Evolutionary conservation across 37 sponge, comb jelly and placozoan species (phyloP), one percentile per base, ranked within the genome.

Genomic region (Diacarnus erythraeanus): DNA sequence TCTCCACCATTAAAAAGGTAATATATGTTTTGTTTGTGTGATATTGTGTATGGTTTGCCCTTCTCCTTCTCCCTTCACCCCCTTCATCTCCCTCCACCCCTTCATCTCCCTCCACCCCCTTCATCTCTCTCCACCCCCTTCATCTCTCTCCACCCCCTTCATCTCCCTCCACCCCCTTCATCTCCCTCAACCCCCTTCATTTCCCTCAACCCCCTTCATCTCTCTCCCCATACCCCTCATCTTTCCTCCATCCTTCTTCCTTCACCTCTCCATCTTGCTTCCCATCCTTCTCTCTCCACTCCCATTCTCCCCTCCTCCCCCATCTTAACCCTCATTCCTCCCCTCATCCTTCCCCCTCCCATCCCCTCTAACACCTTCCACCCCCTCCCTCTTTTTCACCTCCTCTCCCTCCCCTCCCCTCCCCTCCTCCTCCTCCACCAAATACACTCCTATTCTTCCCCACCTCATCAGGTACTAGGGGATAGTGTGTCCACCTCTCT

Each of bases 1-100:
- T 92, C 39, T 74, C 85, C 51, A 80, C 77, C 66, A 70, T 92
- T 59, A 92, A 88, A 58, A 92, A 80, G 86, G 92, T 92, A 56
- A 15, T n/a, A n/a, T n/a, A n/a, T n/a, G n/a, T n/a, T n/a, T n/a
- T n/a, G n/a, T n/a, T n/a, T n/a, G n/a, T n/a, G n/a, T n/a, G n/a
- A n/a, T n/a, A n/a, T n/a, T n/a, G n/a, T n/a, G n/a, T n/a, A n/a
- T n/a, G n/a, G n/a, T n/a, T n/a, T n/a, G n/a, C n/a, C n/a, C n/a
- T n/a, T n/a, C n/a, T n/a, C n/a, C n/a, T n/a, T n/a, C n/a, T n/a
- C n/a, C n/a, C n/a, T n/a, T n/a, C n/a, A n/a, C n/a, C n/a, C n/a
- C n/a, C n/a, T n/a, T n/a, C n/a, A n/a, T n/a, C n/a, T n/a, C n/a
- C n/a, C n/a, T n/a, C n/a, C n/a, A n/a, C n/a, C n/a, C n/a, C n/a